Base-by-base conservation (phyloP, 2,113 vertebrate genomes). In the Prolemur simus region DNA sequence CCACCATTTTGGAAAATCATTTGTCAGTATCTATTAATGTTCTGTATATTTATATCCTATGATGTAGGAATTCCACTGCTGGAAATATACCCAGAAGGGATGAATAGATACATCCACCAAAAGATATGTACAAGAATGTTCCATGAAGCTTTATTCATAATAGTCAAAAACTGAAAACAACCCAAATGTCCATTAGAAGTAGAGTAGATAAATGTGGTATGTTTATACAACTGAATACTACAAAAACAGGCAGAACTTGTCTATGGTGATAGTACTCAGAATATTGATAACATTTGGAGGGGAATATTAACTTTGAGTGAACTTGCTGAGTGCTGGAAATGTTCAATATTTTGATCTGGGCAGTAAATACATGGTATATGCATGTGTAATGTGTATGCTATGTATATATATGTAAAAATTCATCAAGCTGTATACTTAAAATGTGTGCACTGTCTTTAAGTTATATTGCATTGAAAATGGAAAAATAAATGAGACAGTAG, bases 311-410 rank as follows among this genome's bases (percentile, higher is more conserved):
- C 15, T 83, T 87, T 34, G 39, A 32, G 32, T 47, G 10, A 87
- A 20, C 32, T 92, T 94, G 29, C 23, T 63, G 92, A 54, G 94
- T 92, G 29, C 86, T 91, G 74, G 58, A 73, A 80, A 54, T 68
- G 49, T 29, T 88, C 45, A 78, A 25, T 78, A 91, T 42, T 63
- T 89, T 89, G 20, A 87, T 69, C 25, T 94, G 45, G 39, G 64
- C 56, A 39, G 32, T 42, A 6, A 56, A 84, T 78, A 89, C 71
- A 71, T 56, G 56, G 20, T 58, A 32, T 8, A 76, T 25, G 49
- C 39, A 73, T 73, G 45, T 27, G 23, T 74, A 74, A 74, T 27
- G 60, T 18, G 20, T 27, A 68, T 56, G n/a, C 34, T 94, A 73
- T 47, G 83, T 37, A 81, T 42, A 77, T 54, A 69, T 45, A 25